Percentiles rank a stretch among this genome's conserved stretches.
phyloP scores from a whole-genome alignment of 2,888 invertebrate genomes.

The Acanthopleura granulata region DNA sequence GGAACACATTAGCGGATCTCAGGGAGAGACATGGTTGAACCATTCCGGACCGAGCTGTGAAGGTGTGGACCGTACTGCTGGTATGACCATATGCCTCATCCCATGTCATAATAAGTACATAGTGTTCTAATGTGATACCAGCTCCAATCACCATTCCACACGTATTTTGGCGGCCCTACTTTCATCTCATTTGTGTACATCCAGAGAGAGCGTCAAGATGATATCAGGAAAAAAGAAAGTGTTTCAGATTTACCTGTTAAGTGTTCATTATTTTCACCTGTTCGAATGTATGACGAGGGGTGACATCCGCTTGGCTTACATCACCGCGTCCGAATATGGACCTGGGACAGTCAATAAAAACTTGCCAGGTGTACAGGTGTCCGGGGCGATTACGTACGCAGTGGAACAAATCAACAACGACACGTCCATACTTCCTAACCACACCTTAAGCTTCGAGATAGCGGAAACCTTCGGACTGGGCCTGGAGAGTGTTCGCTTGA shows the following conservation, averaged over 20 bases:
- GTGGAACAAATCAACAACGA: slow-evolving; percentile 79
- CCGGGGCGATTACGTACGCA: slow-evolving; percentile 89
- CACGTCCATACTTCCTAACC: slow-evolving; percentile 74
- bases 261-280: background rate
- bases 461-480: slow-evolving; percentile 94
- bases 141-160: too few relatives aligned
- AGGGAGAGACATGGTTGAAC: too few relatives aligned
- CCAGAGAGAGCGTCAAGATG: background rate
- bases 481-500: slow-evolving; percentile 85
- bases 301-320: slow-evolving; percentile 1
- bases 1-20: too few relatives aligned
- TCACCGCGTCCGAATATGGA: background rate
- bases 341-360: background rate
- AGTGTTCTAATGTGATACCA: too few relatives aligned
- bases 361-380: slow-evolving; percentile 81
- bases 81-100: too few relatives aligned
- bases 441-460: slow-evolving; percentile 83
- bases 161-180: too few relatives aligned
- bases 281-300: background rate
- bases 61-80: too few relatives aligned
- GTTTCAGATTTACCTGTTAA: background rate
- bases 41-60: too few relatives aligned
- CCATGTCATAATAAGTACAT: too few relatives aligned
- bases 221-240: background rate
- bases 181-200: too few relatives aligned